A percentile compares a stretch with the other conserved stretches of the same genome.
Evolutionary conservation across 2,797 vertebrate species (phyloP).

Genomic region (Gila robusta): DNA sequence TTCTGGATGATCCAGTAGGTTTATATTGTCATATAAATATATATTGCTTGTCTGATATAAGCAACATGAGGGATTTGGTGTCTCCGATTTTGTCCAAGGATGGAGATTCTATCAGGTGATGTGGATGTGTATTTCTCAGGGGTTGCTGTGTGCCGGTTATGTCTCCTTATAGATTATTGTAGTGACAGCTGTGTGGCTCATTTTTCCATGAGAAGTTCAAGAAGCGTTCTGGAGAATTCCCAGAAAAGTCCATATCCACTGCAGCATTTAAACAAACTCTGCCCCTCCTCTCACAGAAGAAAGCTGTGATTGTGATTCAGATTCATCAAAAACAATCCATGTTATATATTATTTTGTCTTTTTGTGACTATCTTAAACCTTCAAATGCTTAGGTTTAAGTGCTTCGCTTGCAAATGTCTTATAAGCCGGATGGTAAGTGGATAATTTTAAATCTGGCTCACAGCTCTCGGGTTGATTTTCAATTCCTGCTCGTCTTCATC

Average conservation of each 20-base stretch:
- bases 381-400: background rate
- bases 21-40: conserved; percentile 47
- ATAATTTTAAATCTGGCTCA: conserved; percentile 46
- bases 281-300: conserved; percentile 15
- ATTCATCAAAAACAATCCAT: conserved; percentile 26
- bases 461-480: conserved; percentile 23
- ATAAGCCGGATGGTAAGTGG: conserved; percentile 17
- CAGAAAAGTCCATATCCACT: conserved; percentile 54
- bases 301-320: conserved; percentile 19
- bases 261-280: conserved; percentile 38
- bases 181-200: conserved; percentile 29
- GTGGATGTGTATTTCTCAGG: conserved; percentile 39
- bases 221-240: conserved; percentile 32
- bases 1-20: conserved; percentile 42
- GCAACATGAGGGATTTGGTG: conserved; percentile 38
- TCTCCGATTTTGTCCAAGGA: conserved; percentile 26
- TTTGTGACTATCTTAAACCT: conserved; percentile 11
- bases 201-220: conserved; percentile 42
- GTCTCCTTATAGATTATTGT: conserved; percentile 40
- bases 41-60: conserved; percentile 42
- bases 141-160: conserved; percentile 8
- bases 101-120: conserved; percentile 47
- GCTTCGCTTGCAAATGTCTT: background rate
- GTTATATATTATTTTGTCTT: conserved; percentile 14
- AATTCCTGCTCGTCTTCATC: conserved; percentile 40